Base-by-base conservation (phyloP, 64 coral and sea anemone genomes). In the Montipora cactus region DNA sequence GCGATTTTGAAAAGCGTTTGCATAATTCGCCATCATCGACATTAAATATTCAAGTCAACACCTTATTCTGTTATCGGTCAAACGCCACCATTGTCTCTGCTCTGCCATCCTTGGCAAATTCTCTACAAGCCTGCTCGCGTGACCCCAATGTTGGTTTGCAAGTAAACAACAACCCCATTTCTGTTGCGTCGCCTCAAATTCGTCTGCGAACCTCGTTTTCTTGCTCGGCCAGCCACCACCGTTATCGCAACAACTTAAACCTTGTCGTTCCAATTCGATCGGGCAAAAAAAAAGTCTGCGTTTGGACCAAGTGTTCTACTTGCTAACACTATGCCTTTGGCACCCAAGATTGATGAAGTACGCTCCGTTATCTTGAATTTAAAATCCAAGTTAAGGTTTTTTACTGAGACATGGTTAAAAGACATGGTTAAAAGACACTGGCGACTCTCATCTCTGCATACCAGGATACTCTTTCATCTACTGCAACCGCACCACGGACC, bases 301-400 rank as follows among this genome's bases (percentile, higher is more conserved):
- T 74, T 74, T 74, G 70, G 70, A 25, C 70, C 70, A 74, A 74
- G 70, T 44, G 70, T 74, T 74, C 70, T 74, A 23, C 70, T 74
- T 22, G 70, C 70, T 28, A 74, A 74, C 70, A 74, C n/a, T 74
- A 74, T 64, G 59, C 13, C 59, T 64, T 64, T 64, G 59, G 59
- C 59, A 19, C 59, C 59, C 59, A 19, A 64, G 70, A 74, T 74
- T 71, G 67, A 71, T 71, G 67, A 71, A 71, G 67, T 15, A 71
- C 67, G 67, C 67, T 71, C 6, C 67, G 67, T 71, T 71, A 22
- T 71, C 67, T 2, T 71, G 67, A 14, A 5, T 71, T 19, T 71
- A 71, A 71, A 71, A 71, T 14, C 67, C 67, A 71, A 71, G 7
- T 71, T 71, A 71, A 12, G 67, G 67, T 71, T 71, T 71, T 71